Evolutionary conservation across 2,888 invertebrate genomes (phyloP), one percentile per base, ranked within the genome.

Genomic region (Plusia festucae): DNA sequence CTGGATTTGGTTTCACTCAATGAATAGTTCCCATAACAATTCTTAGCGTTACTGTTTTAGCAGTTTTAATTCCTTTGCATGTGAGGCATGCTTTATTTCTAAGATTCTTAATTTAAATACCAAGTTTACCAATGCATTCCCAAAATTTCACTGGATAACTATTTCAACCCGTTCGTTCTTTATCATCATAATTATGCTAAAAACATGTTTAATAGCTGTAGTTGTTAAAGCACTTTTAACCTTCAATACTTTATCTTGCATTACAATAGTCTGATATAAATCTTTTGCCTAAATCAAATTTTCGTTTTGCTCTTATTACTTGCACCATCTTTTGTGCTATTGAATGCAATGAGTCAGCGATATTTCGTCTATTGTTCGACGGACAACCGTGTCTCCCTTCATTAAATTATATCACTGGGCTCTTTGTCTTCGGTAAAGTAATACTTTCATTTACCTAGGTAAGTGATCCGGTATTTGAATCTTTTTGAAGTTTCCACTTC

Each of bases 261-360:
- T 40, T 40, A n/a, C 40, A 40, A 40, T n/a, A 4, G n/a, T 40
- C n/a, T 13, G 40, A 40, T 40, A 15, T 4, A 40, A 40, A 40
- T 40, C 40, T 40, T 40, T 34, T 15, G 15, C 34, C 15, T 34
- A 15, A 34, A 40, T 44, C 18, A 49, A n/a, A 44, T n/a, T 16
- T 2, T 34, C 18, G 49, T 34, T 2, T 8, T 52, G 53, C 66
- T 60, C 62, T 73, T 58, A 15, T 79, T 13, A 69, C 80, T 83
- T 84, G 67, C 30, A 67, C 86, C 86, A 79, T 52, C 57, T 58
- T 68, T 61, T 15, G 40, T 73, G 72, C 83, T 76, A 84, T 83
- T 78, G 75, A 79, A 70, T 70, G 44, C 59, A 71, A 61, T 89
- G 89, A 89, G 77, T 88, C 81, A 62, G 83, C 89, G 57, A 65